Conservation (phyloP, 2,797 vertebrate genomes). For the Pogoniulus pusillus region DNA sequence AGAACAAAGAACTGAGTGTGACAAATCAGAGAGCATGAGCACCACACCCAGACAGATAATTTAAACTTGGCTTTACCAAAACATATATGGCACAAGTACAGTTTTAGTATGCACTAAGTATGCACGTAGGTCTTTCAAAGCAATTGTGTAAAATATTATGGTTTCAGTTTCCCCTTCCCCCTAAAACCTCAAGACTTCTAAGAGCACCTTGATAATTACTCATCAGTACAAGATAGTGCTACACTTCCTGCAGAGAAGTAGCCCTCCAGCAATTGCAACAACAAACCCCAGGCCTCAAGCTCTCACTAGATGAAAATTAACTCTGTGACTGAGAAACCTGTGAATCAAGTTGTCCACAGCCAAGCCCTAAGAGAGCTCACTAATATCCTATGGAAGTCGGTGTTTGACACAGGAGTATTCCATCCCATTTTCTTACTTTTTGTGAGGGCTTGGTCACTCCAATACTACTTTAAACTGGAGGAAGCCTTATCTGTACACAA, state of each 20-base stretch:
- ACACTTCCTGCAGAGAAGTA: not conserved
- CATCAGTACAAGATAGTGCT: not conserved
- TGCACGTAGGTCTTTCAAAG: not conserved
- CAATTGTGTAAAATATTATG: not conserved
- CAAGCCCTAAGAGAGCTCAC: not conserved
- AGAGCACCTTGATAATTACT: not conserved
- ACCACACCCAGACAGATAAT: not conserved
- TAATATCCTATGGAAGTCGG: not conserved
- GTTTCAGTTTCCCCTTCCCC: not conserved
- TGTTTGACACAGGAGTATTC: not conserved
- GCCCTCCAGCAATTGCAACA: not conserved
- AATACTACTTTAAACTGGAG: not conserved
- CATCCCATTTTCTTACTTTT: not conserved
- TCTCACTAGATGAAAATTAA: slow-evolving; percentile 11
- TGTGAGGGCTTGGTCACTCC: not conserved
- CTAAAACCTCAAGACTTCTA: not conserved
- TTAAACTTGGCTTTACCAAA: not conserved
- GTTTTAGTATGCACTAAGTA: not conserved
- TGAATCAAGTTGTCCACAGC: not conserved
- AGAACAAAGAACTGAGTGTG: slow-evolving; percentile 4
- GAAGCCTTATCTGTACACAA: not conserved
- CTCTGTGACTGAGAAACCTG: not conserved
- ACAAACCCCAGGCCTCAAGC: not conserved
- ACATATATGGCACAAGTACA: not conserved
- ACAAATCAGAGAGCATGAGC: not conserved